These are phyloP conservation scores for Zygothrica quintamaculata DNA, from an alignment of 2,888 invertebrate genomes.

Conservation along the genomic window DNA sequence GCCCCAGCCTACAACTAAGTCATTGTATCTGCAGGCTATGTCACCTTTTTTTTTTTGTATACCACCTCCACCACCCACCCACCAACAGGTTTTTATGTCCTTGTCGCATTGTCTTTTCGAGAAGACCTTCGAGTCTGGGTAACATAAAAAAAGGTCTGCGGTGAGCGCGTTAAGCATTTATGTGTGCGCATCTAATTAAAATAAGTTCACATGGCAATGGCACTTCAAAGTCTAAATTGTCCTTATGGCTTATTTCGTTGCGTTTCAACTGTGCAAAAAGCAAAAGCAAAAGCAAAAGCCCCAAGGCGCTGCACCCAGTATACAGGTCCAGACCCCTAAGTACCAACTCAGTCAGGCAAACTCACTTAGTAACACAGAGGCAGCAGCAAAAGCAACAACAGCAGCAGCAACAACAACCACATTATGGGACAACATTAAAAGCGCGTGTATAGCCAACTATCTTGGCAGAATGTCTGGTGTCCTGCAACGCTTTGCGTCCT, in stretches of 20 bases:
- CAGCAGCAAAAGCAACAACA: neutral
- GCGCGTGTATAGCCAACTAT: slow-evolving; percentile 51
- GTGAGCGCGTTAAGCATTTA: slow-evolving; percentile 72
- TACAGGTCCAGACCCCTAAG: neutral
- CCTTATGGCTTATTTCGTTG: slow-evolving; percentile 78
- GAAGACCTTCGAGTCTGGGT: slow-evolving; percentile 39
- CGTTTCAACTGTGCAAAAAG: slow-evolving; percentile 52
- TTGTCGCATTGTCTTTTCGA: slow-evolving; percentile 65
- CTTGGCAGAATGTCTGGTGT: slow-evolving; percentile 39
- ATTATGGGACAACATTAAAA: slow-evolving; percentile 58
- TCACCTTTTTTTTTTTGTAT: slow-evolving; percentile 18
- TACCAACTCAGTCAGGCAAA: slow-evolving; percentile 24
- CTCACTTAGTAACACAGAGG: slow-evolving; percentile 2
- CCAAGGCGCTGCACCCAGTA: slow-evolving; percentile 47
- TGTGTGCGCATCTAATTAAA: slow-evolving; percentile 77
- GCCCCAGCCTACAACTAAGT: neutral
- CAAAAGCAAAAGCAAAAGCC: no score
- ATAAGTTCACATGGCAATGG: slow-evolving; percentile 78
- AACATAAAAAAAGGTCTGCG: slow-evolving; percentile 58
- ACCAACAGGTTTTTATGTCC: slow-evolving; percentile 64
- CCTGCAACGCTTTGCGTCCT: slow-evolving; percentile 47
- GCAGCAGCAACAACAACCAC: slow-evolving; percentile 30
- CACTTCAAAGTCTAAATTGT: slow-evolving; percentile 80
- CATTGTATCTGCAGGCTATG: neutral
- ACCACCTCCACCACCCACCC: no score